Base-by-base conservation (phyloP, 2,113 vertebrate genomes). In the Centropus bengalensis region DNA sequence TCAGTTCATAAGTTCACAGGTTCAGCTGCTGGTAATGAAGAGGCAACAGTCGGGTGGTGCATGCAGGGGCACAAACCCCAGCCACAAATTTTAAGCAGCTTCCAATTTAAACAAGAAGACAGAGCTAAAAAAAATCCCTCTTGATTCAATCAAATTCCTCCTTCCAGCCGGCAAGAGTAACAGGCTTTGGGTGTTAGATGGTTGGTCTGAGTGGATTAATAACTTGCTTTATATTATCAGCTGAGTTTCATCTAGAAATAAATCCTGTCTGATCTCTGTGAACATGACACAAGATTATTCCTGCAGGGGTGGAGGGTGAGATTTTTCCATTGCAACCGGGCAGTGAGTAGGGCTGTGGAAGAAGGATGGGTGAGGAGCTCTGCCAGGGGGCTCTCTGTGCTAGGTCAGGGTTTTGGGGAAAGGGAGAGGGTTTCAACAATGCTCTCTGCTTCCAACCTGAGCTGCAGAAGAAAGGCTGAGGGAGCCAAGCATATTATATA, bases 211-310 rank as follows among this genome's bases (percentile, higher is more conserved):
- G 96, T 42, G 89, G 95, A 97, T 97, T 97, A 96, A 95, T 97
- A 96, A 95, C 91, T 95, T 86, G 88, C 94, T 94, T 95, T 96
- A 74, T 96, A 90, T 97, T 97, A 97, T 97, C 96, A 95, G 89
- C 67, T 0, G 10, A 80, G 52, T 93, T 96, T 92, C 93, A 96
- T 96, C 95, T 81, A 93, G 96, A 84, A 97, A 96, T 97, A 97
- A 98, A 97, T 97, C 96, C 96, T 73, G 75, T 67, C 91, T 97
- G 93, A 97, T 97, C 94, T 95, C 96, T 86, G 75, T 26, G 95
- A 93, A 96, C 89, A 96, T 79, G 87, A 86, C 95, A 94, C 30
- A 36, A 88, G 95, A 95, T 97, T 93, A 96, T 95, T 95, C 73
- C 82, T 80, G 87, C 89, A 44, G 88, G 89, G 52, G 47, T 1